These are phyloP conservation scores for Caloenas nicobarica DNA, from an alignment of 2,113 vertebrate genomes.

Conservation along the genomic window DNA sequence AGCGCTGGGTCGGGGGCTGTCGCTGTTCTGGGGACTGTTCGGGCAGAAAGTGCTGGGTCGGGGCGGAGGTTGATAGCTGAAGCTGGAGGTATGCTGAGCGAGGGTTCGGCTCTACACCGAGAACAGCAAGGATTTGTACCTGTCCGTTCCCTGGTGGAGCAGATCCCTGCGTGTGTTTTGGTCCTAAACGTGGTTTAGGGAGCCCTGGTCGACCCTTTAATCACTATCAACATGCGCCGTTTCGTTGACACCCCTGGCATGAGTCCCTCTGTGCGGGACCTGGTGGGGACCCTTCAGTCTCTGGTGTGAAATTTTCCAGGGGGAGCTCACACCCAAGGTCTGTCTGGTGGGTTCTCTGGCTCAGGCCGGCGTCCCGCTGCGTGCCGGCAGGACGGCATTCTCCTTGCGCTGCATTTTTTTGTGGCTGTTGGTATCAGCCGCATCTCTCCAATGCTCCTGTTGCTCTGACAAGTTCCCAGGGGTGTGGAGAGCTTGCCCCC, in stretches of 20 bases:
- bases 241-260: background rate
- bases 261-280: background rate
- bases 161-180: background rate
- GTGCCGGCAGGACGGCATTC: background rate
- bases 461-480: background rate
- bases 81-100: background rate
- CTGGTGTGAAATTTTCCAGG: accelerated
- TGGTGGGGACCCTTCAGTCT: background rate
- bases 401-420: background rate
- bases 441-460: background rate
- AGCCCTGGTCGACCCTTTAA: accelerated
- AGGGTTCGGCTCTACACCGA: accelerated
- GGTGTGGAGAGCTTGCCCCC: background rate
- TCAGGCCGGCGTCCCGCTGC: background rate
- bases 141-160: accelerated
- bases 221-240: accelerated
- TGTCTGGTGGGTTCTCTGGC: background rate
- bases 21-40: background rate
- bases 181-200: background rate
- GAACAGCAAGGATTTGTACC: background rate
- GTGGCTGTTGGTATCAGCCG: background rate
- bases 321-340: background rate
- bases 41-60: background rate
- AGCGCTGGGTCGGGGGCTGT: background rate
- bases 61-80: background rate